These are phyloP conservation scores for Acromyrmex heyeri DNA, from an alignment of 1,140 invertebrate genomes.

Conservation along the genomic window DNA sequence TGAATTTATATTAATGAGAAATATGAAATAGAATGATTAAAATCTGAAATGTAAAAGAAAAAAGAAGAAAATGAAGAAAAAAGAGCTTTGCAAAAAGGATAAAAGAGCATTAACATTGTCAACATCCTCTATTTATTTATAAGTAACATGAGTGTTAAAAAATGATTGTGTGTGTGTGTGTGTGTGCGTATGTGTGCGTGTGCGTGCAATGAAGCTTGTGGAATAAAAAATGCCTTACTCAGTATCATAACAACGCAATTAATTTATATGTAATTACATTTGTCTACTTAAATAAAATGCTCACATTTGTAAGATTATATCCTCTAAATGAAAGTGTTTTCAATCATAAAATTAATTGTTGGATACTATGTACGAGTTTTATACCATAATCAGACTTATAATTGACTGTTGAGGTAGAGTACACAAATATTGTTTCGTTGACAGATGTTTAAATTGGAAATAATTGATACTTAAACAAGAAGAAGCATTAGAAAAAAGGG, in stretches of 20 bases:
- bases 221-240: too few relatives aligned
- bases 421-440: not conserved
- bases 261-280: not conserved
- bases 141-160: not conserved
- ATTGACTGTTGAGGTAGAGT: not conserved
- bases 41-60: not conserved
- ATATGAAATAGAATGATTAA: not conserved
- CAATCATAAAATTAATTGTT: not conserved
- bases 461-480: constrained; percentile 6
- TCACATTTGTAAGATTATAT: not conserved
- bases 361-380: not conserved
- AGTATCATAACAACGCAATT: too few relatives aligned
- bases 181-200: too few relatives aligned
- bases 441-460: not conserved
- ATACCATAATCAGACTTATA: not conserved
- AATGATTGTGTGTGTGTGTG: not conserved
- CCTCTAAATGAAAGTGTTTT: not conserved
- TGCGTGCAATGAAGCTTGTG: not conserved
- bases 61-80: not conserved
- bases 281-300: too few relatives aligned
- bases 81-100: not conserved
- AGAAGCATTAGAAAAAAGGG: not conserved
- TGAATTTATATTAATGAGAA: not conserved
- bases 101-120: not conserved
- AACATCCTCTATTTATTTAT: not conserved